Base-by-base conservation (phyloP, 2,888 invertebrate species). In the Cristatella mucedo region DNA sequence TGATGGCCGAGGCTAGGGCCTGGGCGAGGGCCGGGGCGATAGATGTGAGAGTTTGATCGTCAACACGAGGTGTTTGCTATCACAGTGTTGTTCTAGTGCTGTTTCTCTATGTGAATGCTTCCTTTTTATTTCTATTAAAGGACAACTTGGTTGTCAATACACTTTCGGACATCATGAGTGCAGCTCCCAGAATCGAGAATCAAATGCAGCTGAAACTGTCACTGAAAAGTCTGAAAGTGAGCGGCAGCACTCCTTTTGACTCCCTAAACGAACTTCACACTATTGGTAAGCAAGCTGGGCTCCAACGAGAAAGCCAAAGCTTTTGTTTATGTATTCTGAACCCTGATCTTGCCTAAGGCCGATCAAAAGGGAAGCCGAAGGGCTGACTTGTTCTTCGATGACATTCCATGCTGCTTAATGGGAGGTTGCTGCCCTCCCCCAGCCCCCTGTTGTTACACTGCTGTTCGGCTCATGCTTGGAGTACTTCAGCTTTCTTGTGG, bases 131-230 rank as follows among this genome's bases (percentile, higher is more conserved):
- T 47, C 38, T 50, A 46, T 49, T 41, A 40, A 55, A 81, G 80
- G 82, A 82, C 61, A 78, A 79, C 11, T 78, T 82, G 65, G 76
- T 82, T 21, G 80, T 82, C 9, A 73, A 80, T 46, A 77, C 77
- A 48, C 73, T 79, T 50, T 77, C 76, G 55, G 75, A 76, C 11
- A 61, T 71, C 41, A 69, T 69, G 41, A 70, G 71, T 46, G 74
- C 76, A 4, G 59, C 65, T 57, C 56, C 62, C 9, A 53, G 64
- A 20, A 55, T 75, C 4, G n/a, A n/a, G n/a, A 74, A 71, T 54
- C 79, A 80, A 55, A 64, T 82, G 43, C 78, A 78, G 0, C 63
- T 83, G 33, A 80, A 82, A 65, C 63, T 83, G 51, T 80, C 82
- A 1, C 70, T 80, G 36, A 81, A 82, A 57, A 80, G 80, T 57